A percentile compares a stretch with the other conserved stretches of the same genome.
phyloP scores from a whole-genome alignment of 2,797 vertebrate genomes.

The Spinibarbus caldwelli region DNA sequence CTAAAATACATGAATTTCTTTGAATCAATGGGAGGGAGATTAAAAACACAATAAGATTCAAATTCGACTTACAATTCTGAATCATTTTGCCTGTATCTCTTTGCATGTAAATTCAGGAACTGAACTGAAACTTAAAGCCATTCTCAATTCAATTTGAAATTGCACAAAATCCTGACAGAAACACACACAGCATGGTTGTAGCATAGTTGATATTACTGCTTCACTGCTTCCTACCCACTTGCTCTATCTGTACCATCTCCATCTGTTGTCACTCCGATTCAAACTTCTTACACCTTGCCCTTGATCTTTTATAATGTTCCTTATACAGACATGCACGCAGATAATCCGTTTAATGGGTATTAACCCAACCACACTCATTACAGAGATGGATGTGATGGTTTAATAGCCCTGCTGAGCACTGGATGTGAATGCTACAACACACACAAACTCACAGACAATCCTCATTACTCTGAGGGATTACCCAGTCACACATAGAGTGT shows the following conservation, averaged over 20 bases:
- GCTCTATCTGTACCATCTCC: slow-evolving; percentile 29
- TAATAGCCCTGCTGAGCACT: slow-evolving; percentile 53
- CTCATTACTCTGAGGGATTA: slow-evolving; percentile 57
- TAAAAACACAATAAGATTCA: too few species aligned
- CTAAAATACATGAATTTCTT: neutral
- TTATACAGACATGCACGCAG: slow-evolving; percentile 19
- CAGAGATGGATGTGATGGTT: slow-evolving; percentile 50
- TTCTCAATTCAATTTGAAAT: neutral
- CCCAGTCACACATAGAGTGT: slow-evolving; percentile 56
- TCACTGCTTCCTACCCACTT: neutral
- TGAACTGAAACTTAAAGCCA: neutral
- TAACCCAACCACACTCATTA: slow-evolving; percentile 49
- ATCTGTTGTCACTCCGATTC: slow-evolving; percentile 42
- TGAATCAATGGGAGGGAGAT: neutral
- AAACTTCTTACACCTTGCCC: slow-evolving; percentile 34
- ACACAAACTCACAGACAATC: slow-evolving; percentile 31
- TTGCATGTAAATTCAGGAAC: neutral
- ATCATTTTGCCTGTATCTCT: neutral
- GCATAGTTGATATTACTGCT: neutral
- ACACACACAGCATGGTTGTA: neutral
- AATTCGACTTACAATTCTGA: neutral
- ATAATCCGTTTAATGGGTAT: slow-evolving; percentile 43
- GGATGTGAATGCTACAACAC: slow-evolving; percentile 43
- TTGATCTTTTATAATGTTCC: slow-evolving; percentile 42
- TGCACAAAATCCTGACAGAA: neutral